Evolutionary conservation across 2,888 invertebrate species (phyloP).

Genomic region (Galerucella calmariensis): DNA sequence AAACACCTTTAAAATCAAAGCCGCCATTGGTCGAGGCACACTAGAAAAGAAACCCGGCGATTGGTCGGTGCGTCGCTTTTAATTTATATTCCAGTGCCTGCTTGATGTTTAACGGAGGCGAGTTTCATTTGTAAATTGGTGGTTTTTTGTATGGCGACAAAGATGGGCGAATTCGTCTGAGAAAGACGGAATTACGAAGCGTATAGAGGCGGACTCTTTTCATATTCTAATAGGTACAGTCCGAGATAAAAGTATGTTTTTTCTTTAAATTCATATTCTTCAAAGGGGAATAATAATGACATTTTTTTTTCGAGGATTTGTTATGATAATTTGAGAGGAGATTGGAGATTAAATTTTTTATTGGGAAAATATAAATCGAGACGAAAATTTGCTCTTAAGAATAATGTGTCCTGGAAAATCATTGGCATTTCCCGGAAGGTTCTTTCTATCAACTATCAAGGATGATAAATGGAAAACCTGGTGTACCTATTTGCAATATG

Average conservation of each 20-base stretch:
- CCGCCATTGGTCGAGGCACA: conserved; percentile 56
- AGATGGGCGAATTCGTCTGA: conserved; percentile 46
- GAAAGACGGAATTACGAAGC: conserved; percentile 32
- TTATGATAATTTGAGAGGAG: conserved; percentile 20
- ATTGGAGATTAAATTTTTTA: conserved; percentile 17
- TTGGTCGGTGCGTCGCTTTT: conserved; percentile 58
- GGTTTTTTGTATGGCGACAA: conserved; percentile 53
- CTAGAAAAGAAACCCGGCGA: conserved; percentile 50
- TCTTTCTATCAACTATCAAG: no score
- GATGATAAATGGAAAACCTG: no score
- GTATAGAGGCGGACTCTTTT: conserved; percentile 54
- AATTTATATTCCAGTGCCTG: conserved; percentile 60
- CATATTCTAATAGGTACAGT: conserved; percentile 54
- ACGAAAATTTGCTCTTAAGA: conserved; percentile 18
- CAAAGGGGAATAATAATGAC: conserved; percentile 19
- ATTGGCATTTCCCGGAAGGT: neutral
- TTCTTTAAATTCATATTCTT: conserved; percentile 17
- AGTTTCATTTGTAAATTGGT: conserved; percentile 60
- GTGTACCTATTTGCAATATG: no score
- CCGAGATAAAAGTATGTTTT: conserved; percentile 37
- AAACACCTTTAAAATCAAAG: conserved; percentile 38
- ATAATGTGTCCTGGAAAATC: neutral
- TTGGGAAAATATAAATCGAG: conserved; percentile 13
- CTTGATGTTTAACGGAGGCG: conserved; percentile 56
- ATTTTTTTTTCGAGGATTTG: conserved; percentile 29